Evolutionary conservation across 2,888 invertebrate species (phyloP), one percentile per base, ranked within the genome.

Genomic region (Brachypalpus laphriformis): DNA sequence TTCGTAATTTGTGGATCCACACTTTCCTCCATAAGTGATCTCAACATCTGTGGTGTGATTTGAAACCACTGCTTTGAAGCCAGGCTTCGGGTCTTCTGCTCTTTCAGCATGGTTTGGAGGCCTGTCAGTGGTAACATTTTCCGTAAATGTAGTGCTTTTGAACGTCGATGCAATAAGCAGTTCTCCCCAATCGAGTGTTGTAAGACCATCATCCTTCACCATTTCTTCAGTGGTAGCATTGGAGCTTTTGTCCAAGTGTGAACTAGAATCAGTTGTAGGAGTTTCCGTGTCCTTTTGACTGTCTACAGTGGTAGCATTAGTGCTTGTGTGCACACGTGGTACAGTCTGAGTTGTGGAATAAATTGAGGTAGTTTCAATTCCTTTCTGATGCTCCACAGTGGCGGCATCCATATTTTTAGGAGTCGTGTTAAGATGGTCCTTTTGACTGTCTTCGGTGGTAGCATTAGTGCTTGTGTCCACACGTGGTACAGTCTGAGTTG

Each of bases 41-140:
- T 85, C 14, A 0, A 75, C 20, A 40, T 70, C 65, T 0, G 49
- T 18, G 0, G 71, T 85, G 51, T 80, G 59, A 9, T 85, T 81
- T 20, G 65, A 49, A 6, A 85, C 16, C 1, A 28, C 22, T 0
- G 81, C 16, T 28, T 56, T 28, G 0, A 82, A 37, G 14, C 42
- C 54, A 40, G 18, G 6, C 18, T 18, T 59, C 0, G 31, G 8
- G 4, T 18, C 59, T 0, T 14, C 37, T 0, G 77, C 59, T 1
- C 82, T 56, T 40, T 66, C 78, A 0, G 16, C 40, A 25, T 59
- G 72, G 2, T 3, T 47, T 2, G n/a, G 0, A 0, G n/a, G 25
- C 25, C 25, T 5, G 14, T 61, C 42, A 0, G 40, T 34, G 5
- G 78, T 49, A 1, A 42, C 22, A 8, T 25, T 66, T 6, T 40